These are phyloP conservation scores for Apodemus agrarius DNA, from an alignment of 2,797 vertebrate genomes.

Conservation along the genomic window DNA sequence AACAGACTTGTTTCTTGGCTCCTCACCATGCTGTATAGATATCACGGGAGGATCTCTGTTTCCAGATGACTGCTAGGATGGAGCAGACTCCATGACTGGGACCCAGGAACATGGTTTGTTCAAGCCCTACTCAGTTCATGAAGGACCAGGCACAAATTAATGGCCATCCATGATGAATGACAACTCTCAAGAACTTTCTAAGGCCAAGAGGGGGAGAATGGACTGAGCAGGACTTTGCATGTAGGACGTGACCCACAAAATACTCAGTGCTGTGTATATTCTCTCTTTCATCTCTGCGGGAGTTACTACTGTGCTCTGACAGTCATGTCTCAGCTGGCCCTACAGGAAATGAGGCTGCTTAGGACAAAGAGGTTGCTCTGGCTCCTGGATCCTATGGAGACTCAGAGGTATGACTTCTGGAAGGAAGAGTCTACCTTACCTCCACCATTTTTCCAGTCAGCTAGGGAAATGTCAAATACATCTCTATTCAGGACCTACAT, in stretches of 20 bases:
- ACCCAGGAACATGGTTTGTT: neutral
- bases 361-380: neutral
- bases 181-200: neutral
- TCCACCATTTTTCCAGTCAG: neutral
- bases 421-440: accelerated
- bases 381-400: accelerated
- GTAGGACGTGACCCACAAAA: neutral
- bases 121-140: neutral
- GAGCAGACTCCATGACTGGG: neutral
- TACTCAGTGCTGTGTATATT: neutral
- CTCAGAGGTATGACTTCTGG: neutral
- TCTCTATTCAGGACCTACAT: too few species aligned
- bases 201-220: neutral
- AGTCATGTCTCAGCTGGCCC: neutral
- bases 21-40: accelerated
- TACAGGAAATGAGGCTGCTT: accelerated
- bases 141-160: neutral
- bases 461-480: neutral
- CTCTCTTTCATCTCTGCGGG: too few species aligned
- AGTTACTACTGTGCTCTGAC: neutral
- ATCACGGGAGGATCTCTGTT: too few species aligned
- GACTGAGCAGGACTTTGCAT: neutral
- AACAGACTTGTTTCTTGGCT: neutral
- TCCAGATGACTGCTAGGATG: too few species aligned
- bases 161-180: neutral